Conservation (phyloP, 1,140 invertebrate genomes). For the Pseudobourletiella spinata region DNA sequence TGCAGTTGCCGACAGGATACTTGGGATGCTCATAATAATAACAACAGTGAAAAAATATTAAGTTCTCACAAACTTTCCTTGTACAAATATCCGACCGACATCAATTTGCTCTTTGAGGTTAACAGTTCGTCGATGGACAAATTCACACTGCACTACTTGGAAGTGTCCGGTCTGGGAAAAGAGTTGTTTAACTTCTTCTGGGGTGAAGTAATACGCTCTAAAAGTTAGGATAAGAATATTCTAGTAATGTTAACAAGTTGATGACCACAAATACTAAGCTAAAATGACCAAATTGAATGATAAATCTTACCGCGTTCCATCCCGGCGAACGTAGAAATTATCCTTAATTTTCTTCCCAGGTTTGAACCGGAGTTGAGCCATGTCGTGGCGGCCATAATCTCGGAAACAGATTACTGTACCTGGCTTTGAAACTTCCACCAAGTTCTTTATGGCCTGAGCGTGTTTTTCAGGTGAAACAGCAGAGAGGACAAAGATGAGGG, state of each 20-base stretch:
- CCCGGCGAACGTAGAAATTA: slow-evolving; percentile 93
- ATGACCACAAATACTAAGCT: too few relatives aligned
- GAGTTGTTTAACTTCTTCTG: slow-evolving; percentile 55
- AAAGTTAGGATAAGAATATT: too few relatives aligned
- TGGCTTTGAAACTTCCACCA: slow-evolving; percentile 60
- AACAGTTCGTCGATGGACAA: slow-evolving; percentile 75
- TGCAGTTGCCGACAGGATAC: too few relatives aligned
- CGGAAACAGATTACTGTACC: slow-evolving; percentile 81
- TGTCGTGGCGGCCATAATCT: slow-evolving; percentile 97
- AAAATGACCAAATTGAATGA: too few relatives aligned
- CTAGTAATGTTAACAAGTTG: too few relatives aligned
- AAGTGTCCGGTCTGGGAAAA: slow-evolving; percentile 57
- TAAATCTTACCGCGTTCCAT: slow-evolving; percentile 91
- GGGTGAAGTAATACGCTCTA: slow-evolving; percentile 72
- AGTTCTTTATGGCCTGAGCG: slow-evolving; percentile 54
- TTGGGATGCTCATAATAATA: too few relatives aligned
- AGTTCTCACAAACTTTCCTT: slow-evolving; percentile 64
- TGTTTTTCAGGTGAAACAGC: slow-evolving; percentile 74
- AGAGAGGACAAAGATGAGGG: slow-evolving; percentile 70
- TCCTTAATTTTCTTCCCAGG: slow-evolving; percentile 85
- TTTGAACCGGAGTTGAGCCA: slow-evolving; percentile 91
- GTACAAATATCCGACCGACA: slow-evolving; percentile 82
- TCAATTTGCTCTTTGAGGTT: slow-evolving; percentile 85
- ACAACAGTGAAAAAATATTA: too few relatives aligned
- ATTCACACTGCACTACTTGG: slow-evolving; percentile 54